Evolutionary conservation across 2,797 vertebrate genomes (phyloP).

Genomic region (Mareca strepera): DNA sequence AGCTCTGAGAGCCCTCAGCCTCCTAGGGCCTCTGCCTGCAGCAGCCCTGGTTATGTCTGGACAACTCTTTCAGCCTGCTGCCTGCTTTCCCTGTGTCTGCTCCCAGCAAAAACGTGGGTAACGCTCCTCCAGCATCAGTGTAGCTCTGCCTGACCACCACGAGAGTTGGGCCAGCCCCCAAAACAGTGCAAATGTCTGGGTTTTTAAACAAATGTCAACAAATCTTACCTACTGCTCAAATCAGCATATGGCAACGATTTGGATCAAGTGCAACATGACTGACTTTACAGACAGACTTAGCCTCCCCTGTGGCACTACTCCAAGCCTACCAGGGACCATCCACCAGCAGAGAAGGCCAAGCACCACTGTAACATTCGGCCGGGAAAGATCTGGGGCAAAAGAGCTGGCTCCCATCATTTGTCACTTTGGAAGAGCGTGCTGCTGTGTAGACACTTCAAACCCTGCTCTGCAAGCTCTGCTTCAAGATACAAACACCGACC

Average conservation of each 20-base stretch:
- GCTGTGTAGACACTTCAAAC: rapidly evolving
- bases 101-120: too few species aligned
- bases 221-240: not conserved
- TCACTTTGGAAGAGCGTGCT: rapidly evolving
- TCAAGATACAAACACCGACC: rapidly evolving
- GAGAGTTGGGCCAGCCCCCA: not conserved
- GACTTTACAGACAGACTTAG: not conserved
- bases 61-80: not conserved
- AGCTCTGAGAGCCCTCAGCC: not conserved
- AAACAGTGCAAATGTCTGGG: not conserved
- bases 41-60: not conserved
- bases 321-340: not conserved
- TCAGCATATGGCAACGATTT: not conserved
- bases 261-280: not conserved
- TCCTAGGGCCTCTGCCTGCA: not conserved
- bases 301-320: not conserved
- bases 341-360: not conserved
- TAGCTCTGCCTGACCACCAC: rapidly evolving
- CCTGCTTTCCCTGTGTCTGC: not conserved
- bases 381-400: not conserved
- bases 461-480: not conserved
- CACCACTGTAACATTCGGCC: rapidly evolving
- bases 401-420: rapidly evolving
- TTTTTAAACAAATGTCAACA: not conserved
- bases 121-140: not conserved